Evolutionary conservation across 2,113 vertebrate genomes (phyloP).

Genomic region (Potamarius usumacintae): DNA sequence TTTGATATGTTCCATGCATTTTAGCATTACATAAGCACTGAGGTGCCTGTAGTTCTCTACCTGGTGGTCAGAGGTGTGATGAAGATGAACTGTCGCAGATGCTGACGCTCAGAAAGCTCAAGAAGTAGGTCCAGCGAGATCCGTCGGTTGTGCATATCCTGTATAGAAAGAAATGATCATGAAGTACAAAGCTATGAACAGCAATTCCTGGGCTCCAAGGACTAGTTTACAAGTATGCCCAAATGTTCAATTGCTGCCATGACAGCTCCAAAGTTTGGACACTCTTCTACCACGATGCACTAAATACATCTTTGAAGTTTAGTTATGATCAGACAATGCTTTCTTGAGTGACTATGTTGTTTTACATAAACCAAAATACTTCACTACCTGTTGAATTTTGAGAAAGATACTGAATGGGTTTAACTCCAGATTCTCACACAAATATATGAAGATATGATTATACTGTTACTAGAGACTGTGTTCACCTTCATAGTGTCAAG

Average conservation of each 20-base stretch:
- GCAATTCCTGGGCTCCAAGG: not conserved
- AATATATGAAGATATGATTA: not conserved
- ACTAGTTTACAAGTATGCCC: not conserved
- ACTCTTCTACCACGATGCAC: not conserved
- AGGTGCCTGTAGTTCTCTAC: constrained; percentile 40
- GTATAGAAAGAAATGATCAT: not conserved
- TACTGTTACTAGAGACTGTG: not conserved
- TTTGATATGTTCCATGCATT: not conserved
- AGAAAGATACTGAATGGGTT: not conserved
- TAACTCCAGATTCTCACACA: not conserved
- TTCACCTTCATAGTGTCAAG: not conserved
- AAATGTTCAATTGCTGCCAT: not conserved
- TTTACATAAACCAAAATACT: not conserved
- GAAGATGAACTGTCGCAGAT: constrained; percentile 68
- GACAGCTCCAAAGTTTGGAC: not conserved
- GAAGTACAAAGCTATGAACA: not conserved
- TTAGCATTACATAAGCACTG: not conserved
- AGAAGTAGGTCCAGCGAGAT: constrained; percentile 69
- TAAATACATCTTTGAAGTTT: not conserved
- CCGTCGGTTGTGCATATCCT: constrained; percentile 70
- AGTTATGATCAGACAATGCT: not conserved
- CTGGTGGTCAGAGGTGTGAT: constrained; percentile 66
- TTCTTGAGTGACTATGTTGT: not conserved
- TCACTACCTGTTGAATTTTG: not conserved
- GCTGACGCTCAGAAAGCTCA: constrained; percentile 66